Conservation (phyloP, 2,888 invertebrate species). For the Lithophane semibrunnea region DNA sequence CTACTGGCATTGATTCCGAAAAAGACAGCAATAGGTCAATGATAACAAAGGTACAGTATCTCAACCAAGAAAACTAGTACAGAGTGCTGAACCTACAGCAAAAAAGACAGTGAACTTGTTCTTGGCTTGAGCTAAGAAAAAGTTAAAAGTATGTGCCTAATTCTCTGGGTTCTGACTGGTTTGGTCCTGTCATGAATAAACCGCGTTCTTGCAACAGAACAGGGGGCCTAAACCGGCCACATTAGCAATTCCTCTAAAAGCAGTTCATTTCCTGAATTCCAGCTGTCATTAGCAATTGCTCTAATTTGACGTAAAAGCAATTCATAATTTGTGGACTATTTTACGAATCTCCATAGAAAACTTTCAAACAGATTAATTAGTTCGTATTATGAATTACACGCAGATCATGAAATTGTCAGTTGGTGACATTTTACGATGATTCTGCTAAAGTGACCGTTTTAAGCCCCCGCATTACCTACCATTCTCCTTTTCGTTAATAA, state of each 20-base stretch:
- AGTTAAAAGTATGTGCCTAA: not conserved
- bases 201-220: not conserved
- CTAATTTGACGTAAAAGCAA: no score
- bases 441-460: no score
- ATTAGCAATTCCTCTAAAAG: no score
- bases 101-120: not conserved
- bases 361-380: no score
- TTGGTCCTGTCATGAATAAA: not conserved
- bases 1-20: not conserved
- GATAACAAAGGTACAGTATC: not conserved
- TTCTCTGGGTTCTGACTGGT: not conserved
- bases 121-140: not conserved
- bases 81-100: not conserved
- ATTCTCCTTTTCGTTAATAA: not conserved
- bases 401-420: no score
- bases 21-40: not conserved
- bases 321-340: no score
- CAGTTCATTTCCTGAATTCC: no score
- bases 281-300: no score
- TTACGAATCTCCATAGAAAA: no score
- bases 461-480: not conserved
- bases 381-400: no score
- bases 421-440: no score
- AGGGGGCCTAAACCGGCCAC: not conserved
- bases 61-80: not conserved